phyloP scores from a whole-genome alignment of 2,797 vertebrate species.

The Ataeniobius toweri region DNA sequence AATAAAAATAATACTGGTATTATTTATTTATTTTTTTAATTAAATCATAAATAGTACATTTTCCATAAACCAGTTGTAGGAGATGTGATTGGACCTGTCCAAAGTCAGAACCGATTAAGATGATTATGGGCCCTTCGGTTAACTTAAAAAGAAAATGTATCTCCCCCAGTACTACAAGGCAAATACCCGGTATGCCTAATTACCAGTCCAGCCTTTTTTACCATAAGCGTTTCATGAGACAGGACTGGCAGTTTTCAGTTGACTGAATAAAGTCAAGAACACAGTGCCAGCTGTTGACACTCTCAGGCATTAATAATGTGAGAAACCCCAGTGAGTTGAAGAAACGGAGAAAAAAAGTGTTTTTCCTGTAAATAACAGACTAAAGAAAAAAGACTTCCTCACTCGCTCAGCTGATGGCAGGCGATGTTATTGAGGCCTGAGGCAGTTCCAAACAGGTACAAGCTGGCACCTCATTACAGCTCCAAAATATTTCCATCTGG shows the following conservation, averaged over 20 bases:
- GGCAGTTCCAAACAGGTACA: not conserved
- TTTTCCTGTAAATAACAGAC: conserved; percentile 1
- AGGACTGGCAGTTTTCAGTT: not conserved
- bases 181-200: not conserved
- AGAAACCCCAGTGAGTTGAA: not conserved
- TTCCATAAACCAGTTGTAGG: not conserved
- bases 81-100: not conserved
- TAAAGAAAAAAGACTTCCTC: conserved; percentile 1
- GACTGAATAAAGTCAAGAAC: not conserved
- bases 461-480: not conserved
- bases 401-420: not conserved
- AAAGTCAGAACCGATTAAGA: not conserved
- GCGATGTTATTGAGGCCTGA: not conserved
- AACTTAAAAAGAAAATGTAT: not conserved
- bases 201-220: not conserved
- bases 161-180: not conserved
- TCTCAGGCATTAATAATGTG: not conserved
- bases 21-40: too few species aligned
- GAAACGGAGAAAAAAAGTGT: not conserved
- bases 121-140: not conserved
- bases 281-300: not conserved
- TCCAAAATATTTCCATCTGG: conserved; percentile 4
- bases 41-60: not conserved
- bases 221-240: not conserved
- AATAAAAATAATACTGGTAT: not conserved